Percentiles rank a stretch among this genome's conserved stretches.
phyloP scores from a whole-genome alignment of 2,113 vertebrate species.

The Ploceus nigricollis region DNA sequence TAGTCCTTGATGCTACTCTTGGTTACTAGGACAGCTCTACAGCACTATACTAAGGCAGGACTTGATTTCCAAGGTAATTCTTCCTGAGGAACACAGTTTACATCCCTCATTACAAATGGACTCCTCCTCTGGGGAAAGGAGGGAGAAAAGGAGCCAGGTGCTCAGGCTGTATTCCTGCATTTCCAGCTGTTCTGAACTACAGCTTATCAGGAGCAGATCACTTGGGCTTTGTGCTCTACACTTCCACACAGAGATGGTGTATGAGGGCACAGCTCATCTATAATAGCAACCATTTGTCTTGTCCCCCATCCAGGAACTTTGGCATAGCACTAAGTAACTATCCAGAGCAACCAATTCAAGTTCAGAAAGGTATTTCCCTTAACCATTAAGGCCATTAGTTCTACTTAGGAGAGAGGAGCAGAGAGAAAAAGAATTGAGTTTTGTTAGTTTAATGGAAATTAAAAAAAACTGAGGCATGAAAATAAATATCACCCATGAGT shows the following conservation, averaged over 20 bases:
- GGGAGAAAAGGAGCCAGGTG: background rate
- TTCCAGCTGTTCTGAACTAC: background rate
- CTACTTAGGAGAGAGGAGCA: background rate
- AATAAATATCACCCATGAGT: background rate
- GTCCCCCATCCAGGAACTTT: background rate
- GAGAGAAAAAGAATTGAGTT: background rate
- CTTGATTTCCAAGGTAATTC: background rate
- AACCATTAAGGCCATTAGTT: background rate
- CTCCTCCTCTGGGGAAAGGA: background rate
- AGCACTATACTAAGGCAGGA: background rate
- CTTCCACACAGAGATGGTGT: background rate
- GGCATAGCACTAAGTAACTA: background rate
- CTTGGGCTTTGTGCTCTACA: background rate
- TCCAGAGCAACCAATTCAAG: background rate
- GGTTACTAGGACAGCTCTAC: background rate
- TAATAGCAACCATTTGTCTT: background rate
- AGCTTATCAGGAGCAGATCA: background rate
- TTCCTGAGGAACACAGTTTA: background rate
- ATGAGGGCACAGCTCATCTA: background rate
- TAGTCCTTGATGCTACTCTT: background rate
- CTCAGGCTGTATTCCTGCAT: background rate
- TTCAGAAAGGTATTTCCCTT: background rate
- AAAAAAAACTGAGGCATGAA: background rate
- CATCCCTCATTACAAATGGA: background rate
- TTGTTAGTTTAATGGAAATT: background rate